These are phyloP conservation scores for Heliocidaris erythrogramma DNA, from an alignment of 35 echinoderm and acorn worm genomes.

Conservation along the genomic window DNA sequence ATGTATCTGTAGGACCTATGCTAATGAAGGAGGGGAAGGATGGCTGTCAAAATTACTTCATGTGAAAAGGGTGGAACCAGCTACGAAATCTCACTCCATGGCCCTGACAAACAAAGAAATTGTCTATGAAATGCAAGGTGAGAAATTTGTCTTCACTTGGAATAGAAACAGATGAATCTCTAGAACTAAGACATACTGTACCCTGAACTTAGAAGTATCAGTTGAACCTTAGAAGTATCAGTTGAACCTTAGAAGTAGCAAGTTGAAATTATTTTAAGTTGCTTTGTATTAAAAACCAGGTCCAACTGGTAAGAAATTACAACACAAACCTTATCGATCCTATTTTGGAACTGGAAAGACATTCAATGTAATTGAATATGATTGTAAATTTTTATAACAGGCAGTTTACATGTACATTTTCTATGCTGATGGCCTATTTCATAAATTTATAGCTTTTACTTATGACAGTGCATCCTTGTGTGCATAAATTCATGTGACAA, in stretches of 20 bases:
- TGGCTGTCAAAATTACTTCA: constrained; percentile 54
- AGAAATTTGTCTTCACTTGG: not conserved
- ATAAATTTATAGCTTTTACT: too few relatives aligned
- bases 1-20: not conserved
- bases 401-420: too few relatives aligned
- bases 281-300: not conserved
- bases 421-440: too few relatives aligned
- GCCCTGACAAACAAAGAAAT: constrained; percentile 84
- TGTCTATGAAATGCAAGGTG: constrained; percentile 90
- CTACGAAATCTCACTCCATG: constrained; percentile 73
- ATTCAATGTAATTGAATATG: too few relatives aligned
- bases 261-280: not conserved
- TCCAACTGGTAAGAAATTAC: not conserved
- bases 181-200: not conserved
- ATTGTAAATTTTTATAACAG: too few relatives aligned
- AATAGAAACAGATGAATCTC: not conserved
- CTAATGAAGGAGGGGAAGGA: constrained; percentile 35
- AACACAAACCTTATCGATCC: too few relatives aligned
- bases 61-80: constrained; percentile 71
- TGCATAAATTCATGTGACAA: too few relatives aligned
- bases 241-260: not conserved
- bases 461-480: too few relatives aligned
- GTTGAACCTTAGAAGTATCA: not conserved
- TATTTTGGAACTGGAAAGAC: too few relatives aligned
- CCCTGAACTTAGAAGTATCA: too few relatives aligned